These are phyloP conservation scores for Myotis lucifugus DNA, from an alignment of 2,113 vertebrate species.

Conservation along the genomic window DNA sequence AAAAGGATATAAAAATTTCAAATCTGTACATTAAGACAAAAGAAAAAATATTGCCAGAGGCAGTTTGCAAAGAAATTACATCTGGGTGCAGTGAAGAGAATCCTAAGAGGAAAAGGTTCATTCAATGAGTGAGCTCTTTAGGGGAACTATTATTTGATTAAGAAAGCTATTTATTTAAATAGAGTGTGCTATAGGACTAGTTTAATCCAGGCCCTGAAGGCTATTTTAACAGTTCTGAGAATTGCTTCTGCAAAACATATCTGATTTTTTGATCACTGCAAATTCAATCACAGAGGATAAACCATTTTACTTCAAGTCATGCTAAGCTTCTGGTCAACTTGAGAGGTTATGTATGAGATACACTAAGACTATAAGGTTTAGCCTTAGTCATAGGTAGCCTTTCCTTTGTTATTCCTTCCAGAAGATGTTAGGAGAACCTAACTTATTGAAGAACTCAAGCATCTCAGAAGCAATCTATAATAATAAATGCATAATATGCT, in stretches of 20 bases:
- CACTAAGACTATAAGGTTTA: not conserved
- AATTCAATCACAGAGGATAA: conserved; percentile 42
- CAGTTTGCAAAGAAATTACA: conserved; percentile 75
- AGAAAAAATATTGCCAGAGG: conserved; percentile 67
- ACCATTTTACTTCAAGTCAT: not conserved
- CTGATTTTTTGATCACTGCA: conserved; percentile 44
- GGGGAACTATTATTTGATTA: conserved; percentile 76
- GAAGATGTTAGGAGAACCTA: not conserved
- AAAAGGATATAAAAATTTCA: conserved; percentile 2
- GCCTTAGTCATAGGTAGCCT: not conserved
- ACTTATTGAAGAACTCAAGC: not conserved
- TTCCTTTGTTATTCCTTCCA: not conserved
- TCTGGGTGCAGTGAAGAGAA: conserved; percentile 62
- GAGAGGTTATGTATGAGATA: not conserved
- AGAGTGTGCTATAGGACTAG: conserved; percentile 26
- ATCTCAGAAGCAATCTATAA: not conserved
- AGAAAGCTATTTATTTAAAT: conserved; percentile 78
- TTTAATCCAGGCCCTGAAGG: conserved; percentile 61
- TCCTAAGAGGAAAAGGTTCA: conserved; percentile 76
- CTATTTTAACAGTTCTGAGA: conserved; percentile 57
- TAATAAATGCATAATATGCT: no score
- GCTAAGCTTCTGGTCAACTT: not conserved
- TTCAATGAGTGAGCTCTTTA: conserved; percentile 77
- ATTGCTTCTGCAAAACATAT: conserved; percentile 60
- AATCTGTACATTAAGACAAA: conserved; percentile 68